These are phyloP conservation scores for Notodonta dromedarius DNA, from an alignment of 2,888 invertebrate genomes.

Conservation along the genomic window DNA sequence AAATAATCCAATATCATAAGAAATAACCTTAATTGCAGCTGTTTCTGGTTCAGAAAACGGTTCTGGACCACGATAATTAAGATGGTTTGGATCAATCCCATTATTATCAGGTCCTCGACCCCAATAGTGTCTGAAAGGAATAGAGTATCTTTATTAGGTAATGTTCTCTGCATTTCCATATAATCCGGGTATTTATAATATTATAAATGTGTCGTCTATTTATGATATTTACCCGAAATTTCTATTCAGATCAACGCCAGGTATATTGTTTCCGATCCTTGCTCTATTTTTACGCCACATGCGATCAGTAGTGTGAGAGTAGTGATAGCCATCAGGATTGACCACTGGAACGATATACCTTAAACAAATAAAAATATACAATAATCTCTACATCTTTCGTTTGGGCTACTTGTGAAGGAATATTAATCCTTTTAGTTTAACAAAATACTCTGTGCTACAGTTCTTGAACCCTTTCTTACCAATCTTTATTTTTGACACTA, in stretches of 20 bases:
- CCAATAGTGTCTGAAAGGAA: slow-evolving; percentile 59
- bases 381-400: too few relatives aligned
- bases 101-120: slow-evolving; percentile 44
- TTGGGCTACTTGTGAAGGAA: too few relatives aligned
- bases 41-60: slow-evolving; percentile 77
- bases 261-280: slow-evolving; percentile 78
- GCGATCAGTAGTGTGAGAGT: slow-evolving; percentile 89
- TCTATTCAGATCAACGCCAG: slow-evolving; percentile 92
- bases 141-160: background rate
- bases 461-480: slow-evolving; percentile 74
- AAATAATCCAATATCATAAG: background rate
- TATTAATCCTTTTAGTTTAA: too few relatives aligned
- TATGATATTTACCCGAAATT: slow-evolving; percentile 87
- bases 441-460: too few relatives aligned
- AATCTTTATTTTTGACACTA: slow-evolving; percentile 91
- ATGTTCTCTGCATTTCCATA: background rate
- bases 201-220: too few relatives aligned
- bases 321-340: slow-evolving; percentile 95
- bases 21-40: slow-evolving; percentile 65
- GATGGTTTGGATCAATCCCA: slow-evolving; percentile 61
- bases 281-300: slow-evolving; percentile 92
- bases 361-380: slow-evolving; percentile 23
- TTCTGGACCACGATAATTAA: slow-evolving; percentile 65
- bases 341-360: slow-evolving; percentile 89
- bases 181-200: too few relatives aligned